Conservation (phyloP, 2,888 invertebrate genomes). For the Drosophila ochracea region DNA sequence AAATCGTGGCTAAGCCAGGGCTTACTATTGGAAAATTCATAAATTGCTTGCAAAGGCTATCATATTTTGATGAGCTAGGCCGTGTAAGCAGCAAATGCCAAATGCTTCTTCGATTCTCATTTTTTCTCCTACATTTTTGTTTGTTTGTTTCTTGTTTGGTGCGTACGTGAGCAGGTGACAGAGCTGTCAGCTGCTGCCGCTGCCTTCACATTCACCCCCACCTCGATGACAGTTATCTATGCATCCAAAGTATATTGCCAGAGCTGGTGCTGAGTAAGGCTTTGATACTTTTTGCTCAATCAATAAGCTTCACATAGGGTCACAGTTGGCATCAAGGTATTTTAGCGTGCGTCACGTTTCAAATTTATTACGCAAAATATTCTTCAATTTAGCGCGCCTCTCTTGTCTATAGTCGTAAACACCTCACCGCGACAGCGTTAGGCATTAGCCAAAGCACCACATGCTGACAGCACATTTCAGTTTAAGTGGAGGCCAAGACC, state of each 20-base stretch:
- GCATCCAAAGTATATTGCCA: slow-evolving; percentile 25
- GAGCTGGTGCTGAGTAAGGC: slow-evolving; percentile 18
- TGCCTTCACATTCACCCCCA: not conserved
- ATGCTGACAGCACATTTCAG: slow-evolving; percentile 54
- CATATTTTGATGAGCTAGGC: slow-evolving; percentile 44
- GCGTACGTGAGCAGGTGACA: slow-evolving; percentile 77
- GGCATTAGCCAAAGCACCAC: slow-evolving; percentile 41
- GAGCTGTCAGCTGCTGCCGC: slow-evolving; percentile 58
- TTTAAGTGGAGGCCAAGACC: slow-evolving; percentile 29
- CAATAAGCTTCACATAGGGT: slow-evolving; percentile 62
- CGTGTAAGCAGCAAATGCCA: slow-evolving; percentile 33
- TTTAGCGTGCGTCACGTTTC: slow-evolving; percentile 69
- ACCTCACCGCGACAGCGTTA: slow-evolving; percentile 40
- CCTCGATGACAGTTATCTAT: slow-evolving; percentile 60
- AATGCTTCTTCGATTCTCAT: slow-evolving; percentile 24
- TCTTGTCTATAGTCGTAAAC: slow-evolving; percentile 41
- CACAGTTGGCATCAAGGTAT: slow-evolving; percentile 56
- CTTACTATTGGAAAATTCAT: slow-evolving; percentile 62
- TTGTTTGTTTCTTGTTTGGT: slow-evolving; percentile 5
- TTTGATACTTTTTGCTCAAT: slow-evolving; percentile 61
- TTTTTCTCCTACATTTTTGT: not conserved
- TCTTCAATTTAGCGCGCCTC: slow-evolving; percentile 72
- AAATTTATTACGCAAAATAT: slow-evolving; percentile 78
- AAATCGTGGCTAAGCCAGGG: slow-evolving; percentile 42
- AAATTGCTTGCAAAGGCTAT: slow-evolving; percentile 62